These are phyloP conservation scores for Anagyrus pseudococci DNA, from an alignment of 2,888 invertebrate species.

Conservation along the genomic window DNA sequence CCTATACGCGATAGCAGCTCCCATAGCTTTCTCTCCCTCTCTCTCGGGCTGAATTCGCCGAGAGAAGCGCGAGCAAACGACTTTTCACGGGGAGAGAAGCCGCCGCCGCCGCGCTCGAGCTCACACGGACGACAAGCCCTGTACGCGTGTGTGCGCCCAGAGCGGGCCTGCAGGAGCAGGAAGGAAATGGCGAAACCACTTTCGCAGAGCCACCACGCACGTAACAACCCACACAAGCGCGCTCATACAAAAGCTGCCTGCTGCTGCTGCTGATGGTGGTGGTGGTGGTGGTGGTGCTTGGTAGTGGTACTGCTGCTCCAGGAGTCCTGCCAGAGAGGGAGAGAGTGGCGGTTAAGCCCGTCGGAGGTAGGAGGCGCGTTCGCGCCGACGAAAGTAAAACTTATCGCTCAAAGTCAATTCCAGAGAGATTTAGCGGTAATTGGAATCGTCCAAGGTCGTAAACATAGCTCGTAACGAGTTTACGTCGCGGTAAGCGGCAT, in stretches of 20 bases:
- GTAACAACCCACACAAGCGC: conserved; percentile 10
- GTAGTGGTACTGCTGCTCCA: no score
- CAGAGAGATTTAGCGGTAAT: conserved; percentile 42
- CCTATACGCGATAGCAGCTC: neutral
- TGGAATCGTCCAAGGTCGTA: conserved; percentile 41
- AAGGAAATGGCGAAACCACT: conserved; percentile 35
- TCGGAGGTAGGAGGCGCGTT: neutral
- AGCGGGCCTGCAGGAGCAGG: conserved; percentile 2
- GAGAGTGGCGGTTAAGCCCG: neutral
- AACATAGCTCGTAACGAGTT: conserved; percentile 41
- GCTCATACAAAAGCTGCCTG: neutral
- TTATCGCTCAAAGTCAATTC: conserved; percentile 42
- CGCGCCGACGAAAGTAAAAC: conserved; percentile 38
- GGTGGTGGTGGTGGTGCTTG: no score
- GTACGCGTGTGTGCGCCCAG: neutral
- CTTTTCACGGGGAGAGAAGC: conserved; percentile 9
- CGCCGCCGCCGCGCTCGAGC: neutral
- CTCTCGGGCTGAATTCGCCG: neutral
- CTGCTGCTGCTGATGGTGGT: no score
- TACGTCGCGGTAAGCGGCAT: conserved; percentile 38
- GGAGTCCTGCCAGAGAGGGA: neutral
- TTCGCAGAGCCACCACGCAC: conserved; percentile 26
- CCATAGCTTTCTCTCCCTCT: neutral
- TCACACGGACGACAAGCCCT: neutral
- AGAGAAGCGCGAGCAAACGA: conserved; percentile 11